Evolutionary conservation across 2,113 vertebrate species (phyloP).

Genomic region (Gobiocypris rarus): DNA sequence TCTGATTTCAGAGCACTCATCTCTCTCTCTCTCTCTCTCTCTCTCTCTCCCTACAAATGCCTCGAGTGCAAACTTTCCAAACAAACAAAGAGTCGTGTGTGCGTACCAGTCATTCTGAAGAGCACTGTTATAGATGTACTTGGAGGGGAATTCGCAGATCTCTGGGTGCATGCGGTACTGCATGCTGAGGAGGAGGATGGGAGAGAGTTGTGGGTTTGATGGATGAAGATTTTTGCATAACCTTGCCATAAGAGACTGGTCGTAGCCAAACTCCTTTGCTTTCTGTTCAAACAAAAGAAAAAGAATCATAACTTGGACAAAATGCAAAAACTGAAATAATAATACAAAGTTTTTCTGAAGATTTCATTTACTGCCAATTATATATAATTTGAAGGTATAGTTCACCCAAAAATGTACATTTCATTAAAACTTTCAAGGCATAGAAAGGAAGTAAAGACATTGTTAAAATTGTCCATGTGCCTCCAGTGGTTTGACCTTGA

Average conservation of each 20-base stretch:
- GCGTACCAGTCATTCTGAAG: conserved; percentile 79
- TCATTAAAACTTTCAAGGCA: too few species aligned
- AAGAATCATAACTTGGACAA: neutral
- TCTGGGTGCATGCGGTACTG: conserved; percentile 91
- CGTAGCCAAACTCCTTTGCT: conserved; percentile 80
- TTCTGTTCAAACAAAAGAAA: conserved; percentile 61
- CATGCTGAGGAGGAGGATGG: conserved; percentile 73
- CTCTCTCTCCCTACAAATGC: neutral
- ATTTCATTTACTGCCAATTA: neutral
- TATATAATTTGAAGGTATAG: neutral
- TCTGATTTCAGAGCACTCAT: neutral
- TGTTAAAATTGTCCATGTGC: too few species aligned
- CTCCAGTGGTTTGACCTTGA: too few species aligned
- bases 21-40: neutral
- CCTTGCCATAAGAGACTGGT: conserved; percentile 84
- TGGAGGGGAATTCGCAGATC: conserved; percentile 86
- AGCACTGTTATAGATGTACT: conserved; percentile 76
- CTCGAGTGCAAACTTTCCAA: neutral
- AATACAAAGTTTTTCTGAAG: neutral
- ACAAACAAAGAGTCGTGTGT: neutral
- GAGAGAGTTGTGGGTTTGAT: conserved; percentile 51
- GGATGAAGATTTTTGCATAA: conserved; percentile 73
- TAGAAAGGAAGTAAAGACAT: too few species aligned
- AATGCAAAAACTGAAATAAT: neutral
- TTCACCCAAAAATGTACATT: too few species aligned